A percentile compares a stretch with the other conserved stretches of the same genome.
These are phyloP conservation scores for Oreocharis arfaki DNA, from an alignment of 2,113 vertebrate species.

Conservation along the genomic window DNA sequence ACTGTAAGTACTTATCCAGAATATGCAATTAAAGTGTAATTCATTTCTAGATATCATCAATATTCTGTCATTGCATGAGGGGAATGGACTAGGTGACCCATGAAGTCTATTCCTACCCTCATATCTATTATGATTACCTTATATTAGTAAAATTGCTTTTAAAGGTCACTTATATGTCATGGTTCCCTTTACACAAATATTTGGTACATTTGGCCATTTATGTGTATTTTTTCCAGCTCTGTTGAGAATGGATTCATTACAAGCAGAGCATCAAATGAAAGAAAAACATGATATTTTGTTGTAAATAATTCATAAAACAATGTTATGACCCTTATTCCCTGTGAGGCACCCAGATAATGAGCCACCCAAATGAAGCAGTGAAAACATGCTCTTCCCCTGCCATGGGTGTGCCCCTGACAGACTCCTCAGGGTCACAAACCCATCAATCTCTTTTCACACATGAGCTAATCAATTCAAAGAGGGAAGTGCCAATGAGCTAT, in stretches of 20 bases:
- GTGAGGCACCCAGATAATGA: background rate
- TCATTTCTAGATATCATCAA: conserved; percentile 18
- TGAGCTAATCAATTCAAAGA: conserved; percentile 66
- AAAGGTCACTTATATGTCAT: background rate
- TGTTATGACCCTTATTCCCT: background rate
- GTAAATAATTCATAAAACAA: conserved; percentile 40
- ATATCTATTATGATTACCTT: conserved; percentile 48
- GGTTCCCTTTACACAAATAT: background rate
- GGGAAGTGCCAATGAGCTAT: conserved; percentile 71
- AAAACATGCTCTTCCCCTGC: background rate
- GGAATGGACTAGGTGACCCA: conserved; percentile 41
- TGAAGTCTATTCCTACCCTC: conserved; percentile 44
- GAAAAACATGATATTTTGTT: background rate
- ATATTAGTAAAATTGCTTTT: conserved; percentile 50
- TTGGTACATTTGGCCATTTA: background rate
- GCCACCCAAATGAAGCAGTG: background rate
- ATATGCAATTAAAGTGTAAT: conserved; percentile 13
- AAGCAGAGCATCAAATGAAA: background rate
- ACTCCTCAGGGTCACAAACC: conserved; percentile 58
- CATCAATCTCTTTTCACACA: conserved; percentile 70
- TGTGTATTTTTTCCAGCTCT: background rate
- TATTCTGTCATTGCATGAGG: conserved; percentile 16
- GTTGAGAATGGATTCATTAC: background rate
- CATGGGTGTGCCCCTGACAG: conserved; percentile 5
- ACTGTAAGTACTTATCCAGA: background rate